Evolutionary conservation across 1,140 invertebrate genomes (phyloP).

Genomic region (Muscidifurax raptorellus): DNA sequence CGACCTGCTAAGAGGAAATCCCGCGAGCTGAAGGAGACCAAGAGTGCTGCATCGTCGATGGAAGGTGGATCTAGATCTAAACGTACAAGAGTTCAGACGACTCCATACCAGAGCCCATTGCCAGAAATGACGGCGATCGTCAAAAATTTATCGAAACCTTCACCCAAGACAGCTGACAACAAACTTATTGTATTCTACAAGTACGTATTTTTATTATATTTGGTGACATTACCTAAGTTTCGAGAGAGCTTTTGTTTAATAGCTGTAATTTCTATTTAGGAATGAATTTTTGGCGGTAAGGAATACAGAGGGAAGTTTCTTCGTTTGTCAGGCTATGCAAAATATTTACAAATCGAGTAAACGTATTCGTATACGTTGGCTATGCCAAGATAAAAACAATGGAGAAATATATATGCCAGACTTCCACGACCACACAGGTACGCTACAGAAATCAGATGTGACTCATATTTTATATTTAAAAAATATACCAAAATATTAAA

Average conservation of each 20-base stretch:
- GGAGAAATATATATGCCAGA: constrained; percentile 90
- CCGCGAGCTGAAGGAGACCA: constrained; percentile 70
- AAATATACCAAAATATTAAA: background rate
- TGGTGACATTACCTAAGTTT: constrained; percentile 45
- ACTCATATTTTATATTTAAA: constrained; percentile 35
- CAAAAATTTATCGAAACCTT: constrained; percentile 81
- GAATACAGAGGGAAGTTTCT: constrained; percentile 92
- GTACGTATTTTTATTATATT: constrained; percentile 74
- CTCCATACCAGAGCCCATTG: constrained; percentile 88
- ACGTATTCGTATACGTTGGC: constrained; percentile 92
- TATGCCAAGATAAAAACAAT: constrained; percentile 83
- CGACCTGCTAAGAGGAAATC: constrained; percentile 68
- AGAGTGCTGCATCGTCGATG: constrained; percentile 55
- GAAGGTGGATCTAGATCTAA: constrained; percentile 76
- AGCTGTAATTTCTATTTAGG: constrained; percentile 73
- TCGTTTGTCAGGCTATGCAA: constrained; percentile 92
- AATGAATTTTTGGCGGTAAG: constrained; percentile 93
- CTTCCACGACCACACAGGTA: constrained; percentile 92
- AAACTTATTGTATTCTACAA: constrained; percentile 91
- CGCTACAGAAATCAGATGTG: constrained; percentile 6
- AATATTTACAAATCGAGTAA: constrained; percentile 90
- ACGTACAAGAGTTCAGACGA: constrained; percentile 80
- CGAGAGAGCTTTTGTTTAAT: constrained; percentile 28
- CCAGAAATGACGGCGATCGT: constrained; percentile 85
- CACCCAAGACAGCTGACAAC: constrained; percentile 82